Evolutionary conservation across 2,888 invertebrate genomes (phyloP).

Genomic region (Eristalis intricaria): DNA sequence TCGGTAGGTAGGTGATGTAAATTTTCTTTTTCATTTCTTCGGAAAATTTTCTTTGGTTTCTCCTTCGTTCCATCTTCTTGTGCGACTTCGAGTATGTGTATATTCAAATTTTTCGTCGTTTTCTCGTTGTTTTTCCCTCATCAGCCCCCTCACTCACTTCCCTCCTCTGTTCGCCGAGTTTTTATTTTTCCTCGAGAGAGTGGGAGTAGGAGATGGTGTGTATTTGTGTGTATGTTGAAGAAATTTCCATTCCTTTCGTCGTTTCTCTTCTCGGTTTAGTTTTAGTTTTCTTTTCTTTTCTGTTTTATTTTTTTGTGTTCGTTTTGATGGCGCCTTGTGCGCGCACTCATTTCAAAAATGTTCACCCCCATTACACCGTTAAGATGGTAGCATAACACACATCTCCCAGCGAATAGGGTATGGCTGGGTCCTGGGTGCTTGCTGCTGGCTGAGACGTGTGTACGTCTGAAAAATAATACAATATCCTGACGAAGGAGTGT

Average conservation of each 20-base stretch:
- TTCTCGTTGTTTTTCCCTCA: neutral
- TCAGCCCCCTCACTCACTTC: neutral
- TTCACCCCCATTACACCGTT: constrained; percentile 40
- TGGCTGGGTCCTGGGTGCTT: no score
- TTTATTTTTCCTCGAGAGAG: neutral
- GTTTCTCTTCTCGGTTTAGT: constrained; percentile 11
- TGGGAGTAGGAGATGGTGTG: neutral
- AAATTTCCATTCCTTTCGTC: constrained; percentile 4
- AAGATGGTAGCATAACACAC: constrained; percentile 22
- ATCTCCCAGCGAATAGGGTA: neutral
- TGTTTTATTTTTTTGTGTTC: neutral
- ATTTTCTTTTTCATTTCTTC: neutral
- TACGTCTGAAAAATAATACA: neutral
- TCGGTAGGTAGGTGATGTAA: neutral
- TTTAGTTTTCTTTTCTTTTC: neutral
- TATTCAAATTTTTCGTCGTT: neutral
- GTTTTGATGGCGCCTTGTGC: constrained; percentile 35
- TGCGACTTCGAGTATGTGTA: neutral
- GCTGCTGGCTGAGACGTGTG: no score
- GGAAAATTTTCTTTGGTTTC: neutral
- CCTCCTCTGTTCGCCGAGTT: neutral
- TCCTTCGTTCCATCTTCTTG: neutral
- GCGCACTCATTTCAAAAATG: constrained; percentile 41
- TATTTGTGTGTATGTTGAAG: neutral
- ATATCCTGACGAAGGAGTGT: neutral